Base-by-base conservation (phyloP, 2,888 invertebrate genomes). In the Acrobasis consociella region DNA sequence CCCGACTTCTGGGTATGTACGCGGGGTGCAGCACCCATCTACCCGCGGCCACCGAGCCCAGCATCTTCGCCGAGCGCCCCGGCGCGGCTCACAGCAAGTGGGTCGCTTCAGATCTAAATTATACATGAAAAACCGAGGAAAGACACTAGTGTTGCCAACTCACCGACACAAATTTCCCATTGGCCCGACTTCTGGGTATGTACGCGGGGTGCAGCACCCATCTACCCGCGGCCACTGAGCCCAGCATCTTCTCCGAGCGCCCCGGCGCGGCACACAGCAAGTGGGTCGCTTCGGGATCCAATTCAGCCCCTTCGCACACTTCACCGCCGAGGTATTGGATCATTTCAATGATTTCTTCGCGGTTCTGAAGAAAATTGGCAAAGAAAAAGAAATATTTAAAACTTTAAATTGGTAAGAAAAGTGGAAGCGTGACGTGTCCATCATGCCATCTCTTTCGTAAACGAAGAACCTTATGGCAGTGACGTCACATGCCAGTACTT, bases 121-220 rank as follows among this genome's bases (percentile, higher is more conserved):
- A n/a, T n/a, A n/a, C n/a, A n/a, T n/a, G n/a, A n/a, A n/a, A n/a
- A n/a, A n/a, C n/a, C n/a, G n/a, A n/a, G n/a, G n/a, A n/a, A n/a
- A n/a, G n/a, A n/a, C n/a, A n/a, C n/a, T n/a, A n/a, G n/a, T n/a
- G n/a, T n/a, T n/a, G n/a, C n/a, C n/a, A n/a, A n/a, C n/a, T 72
- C 72, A 96, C 97, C 74, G 94, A 84, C 5, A 97, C 80, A 77
- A 97, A 96, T 64, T 76, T 76, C 0, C 94, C 94, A 1, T 88
- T 89, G 37, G 93, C 89, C 9, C 94, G 85, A 62, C 96, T 96
- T 55, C 95, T 93, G 7, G 94, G 94, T 1, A 98, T 86, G 76
- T 97, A 99, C 0, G 95, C 94, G 1, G 95, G 94, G 73, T 97
- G 96, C n/a, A 98, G 85, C 11, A 98, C 94, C 98, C 98, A 98